Evolutionary conservation across 2,888 invertebrate species (phyloP), one percentile per base, ranked within the genome.

Genomic region (Drosophila nr. perissopoda): DNA sequence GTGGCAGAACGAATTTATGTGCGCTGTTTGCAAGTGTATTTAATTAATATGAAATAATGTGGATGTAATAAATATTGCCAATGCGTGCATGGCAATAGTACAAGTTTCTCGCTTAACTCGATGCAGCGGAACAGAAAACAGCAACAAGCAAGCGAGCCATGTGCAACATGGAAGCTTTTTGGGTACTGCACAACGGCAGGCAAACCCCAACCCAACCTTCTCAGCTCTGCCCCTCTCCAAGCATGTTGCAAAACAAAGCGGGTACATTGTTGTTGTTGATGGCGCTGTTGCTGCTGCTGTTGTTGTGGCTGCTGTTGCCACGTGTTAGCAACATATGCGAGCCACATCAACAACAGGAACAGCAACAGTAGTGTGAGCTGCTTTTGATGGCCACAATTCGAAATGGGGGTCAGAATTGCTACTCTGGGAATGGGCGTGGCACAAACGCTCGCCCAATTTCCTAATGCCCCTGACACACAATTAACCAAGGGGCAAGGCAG

Each of bases 291-390:
- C 29, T 54, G 58, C 2, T 66, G 49, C 27, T 62, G 63, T n/a
- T 73, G 74, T 13, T 68, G 61, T 36, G 74, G 68, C 27, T 67
- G 81, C 31, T 78, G 81, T 70, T 70, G 84, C 85, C 84, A 85
- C 84, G 84, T 88, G 85, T 87, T 84, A 81, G 76, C 88, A 81
- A 72, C 84, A 82, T 71, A 85, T 75, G 83, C 66, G 52, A 57
- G 71, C 73, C 60, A 65, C 74, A 76, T 76, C 66, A 76, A 72
- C 72, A 76, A 52, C 79, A 76, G 42, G 38, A 49, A 52, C 40
- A 51, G 59, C 70, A 66, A 48, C 61, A 68, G 46, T n/a, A 52
- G 62, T 53, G 40, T 52, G 42, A 56, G 70, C 70, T 81, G 74
- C 64, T 52, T 51, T 70, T 70, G 69, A 78, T 59, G 59, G 57